Base-by-base conservation (phyloP, 2,113 vertebrate genomes). In the Chlorodrepanis virens region DNA sequence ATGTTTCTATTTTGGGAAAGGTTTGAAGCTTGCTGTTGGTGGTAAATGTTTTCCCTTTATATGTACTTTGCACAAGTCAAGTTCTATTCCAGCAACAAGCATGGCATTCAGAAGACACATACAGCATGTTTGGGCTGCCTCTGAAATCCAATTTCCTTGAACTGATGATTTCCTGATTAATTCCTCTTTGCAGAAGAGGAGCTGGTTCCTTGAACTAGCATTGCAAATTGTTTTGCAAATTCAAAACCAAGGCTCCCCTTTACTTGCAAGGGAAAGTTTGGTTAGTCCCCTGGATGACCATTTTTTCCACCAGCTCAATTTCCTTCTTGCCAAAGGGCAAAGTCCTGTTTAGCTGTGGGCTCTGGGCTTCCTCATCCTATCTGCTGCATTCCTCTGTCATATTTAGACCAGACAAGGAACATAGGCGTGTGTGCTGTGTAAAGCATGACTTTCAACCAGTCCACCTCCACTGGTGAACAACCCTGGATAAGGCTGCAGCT, bases 1-100 rank as follows among this genome's bases (percentile, higher is more conserved):
- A 67, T 65, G 16, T 88, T 94, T 88, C 82, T 95, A 44, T 92
- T 94, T 92, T 80, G 54, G 45, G 37, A 16, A 39, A 47, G 15
- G 42, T 72, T 84, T 93, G 78, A 76, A 93, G 53, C 28, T 45
- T 85, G 27, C 35, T 91, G 67, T 71, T 87, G 45, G 15, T 79
- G 28, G 23, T 92, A 60, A 54, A 65, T 60, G 14, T 79, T 84
- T 82, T 94, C 40, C 7, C n/a, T 49, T 93, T 69, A 37, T 14
- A 60, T 10, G 7, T 18, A 31, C 56, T 39, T 80, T 40, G 12
- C 15, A 21, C 8, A 68, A 88, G n/a, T 91, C 56, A 20, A 7
- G 3, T 89, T 94, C 28, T 18, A 40, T 80, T 65, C n/a, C 23
- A 44, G 67, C 2, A 1, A 49, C 2, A 19, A 67, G 25, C 19